Evolutionary conservation across 2,797 vertebrate species (phyloP).

Genomic region (Agapornis canus): DNA sequence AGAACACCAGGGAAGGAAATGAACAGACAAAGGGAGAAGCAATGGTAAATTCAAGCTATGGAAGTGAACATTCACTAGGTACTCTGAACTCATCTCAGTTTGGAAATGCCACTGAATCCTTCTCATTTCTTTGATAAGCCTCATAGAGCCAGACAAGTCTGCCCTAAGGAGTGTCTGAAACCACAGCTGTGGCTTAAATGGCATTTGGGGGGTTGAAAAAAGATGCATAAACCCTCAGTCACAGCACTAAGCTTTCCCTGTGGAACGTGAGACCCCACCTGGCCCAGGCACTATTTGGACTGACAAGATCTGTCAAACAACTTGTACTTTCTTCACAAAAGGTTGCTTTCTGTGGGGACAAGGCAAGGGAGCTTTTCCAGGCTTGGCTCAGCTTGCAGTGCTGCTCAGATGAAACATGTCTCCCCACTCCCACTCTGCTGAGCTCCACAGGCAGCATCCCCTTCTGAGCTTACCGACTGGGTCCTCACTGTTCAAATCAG

Average conservation of each 20-base stretch:
- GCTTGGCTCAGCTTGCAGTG: background rate
- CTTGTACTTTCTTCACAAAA: background rate
- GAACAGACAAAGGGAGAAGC: background rate
- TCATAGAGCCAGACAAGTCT: background rate
- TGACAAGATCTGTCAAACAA: background rate
- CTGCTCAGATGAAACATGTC: background rate
- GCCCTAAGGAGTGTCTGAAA: background rate
- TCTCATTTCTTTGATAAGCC: background rate
- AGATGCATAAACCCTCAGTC: background rate
- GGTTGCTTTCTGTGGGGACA: background rate
- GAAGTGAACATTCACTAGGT: background rate
- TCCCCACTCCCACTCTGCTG: fast-evolving
- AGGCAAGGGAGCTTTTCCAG: background rate
- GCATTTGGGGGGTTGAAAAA: background rate
- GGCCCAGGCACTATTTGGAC: background rate
- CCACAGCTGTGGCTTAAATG: background rate
- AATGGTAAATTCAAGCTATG: background rate
- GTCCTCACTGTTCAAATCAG: fast-evolving
- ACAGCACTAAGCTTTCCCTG: background rate
- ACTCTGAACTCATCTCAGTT: background rate
- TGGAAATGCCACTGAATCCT: background rate
- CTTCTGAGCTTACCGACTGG: background rate
- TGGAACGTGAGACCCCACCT: background rate
- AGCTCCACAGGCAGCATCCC: background rate
- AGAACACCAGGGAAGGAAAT: background rate